Evolutionary conservation across 2,797 vertebrate genomes (phyloP).

Genomic region (Helostoma temminkii): DNA sequence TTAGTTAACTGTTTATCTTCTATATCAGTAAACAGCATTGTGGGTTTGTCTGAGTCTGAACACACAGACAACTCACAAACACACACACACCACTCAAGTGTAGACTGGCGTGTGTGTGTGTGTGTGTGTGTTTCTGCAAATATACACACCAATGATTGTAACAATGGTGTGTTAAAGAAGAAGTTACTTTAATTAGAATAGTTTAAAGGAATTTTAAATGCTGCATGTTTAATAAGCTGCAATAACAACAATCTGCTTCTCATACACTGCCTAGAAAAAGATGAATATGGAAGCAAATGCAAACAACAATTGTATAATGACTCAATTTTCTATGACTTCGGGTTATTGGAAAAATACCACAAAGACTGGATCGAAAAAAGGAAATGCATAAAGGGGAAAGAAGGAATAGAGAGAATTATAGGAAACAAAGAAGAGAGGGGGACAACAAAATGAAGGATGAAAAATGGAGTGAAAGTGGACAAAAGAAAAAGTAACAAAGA

Average conservation of each 20-base stretch:
- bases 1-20: slow-evolving; percentile 76
- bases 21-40: slow-evolving; percentile 55
- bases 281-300: slow-evolving; percentile 1
- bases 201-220: slow-evolving; percentile 1
- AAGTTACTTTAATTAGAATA: slow-evolving; percentile 26
- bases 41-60: slow-evolving; percentile 12
- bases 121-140: slow-evolving; percentile 17
- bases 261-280: background rate
- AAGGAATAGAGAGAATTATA: too few relatives aligned
- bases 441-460: background rate
- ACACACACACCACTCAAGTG: slow-evolving; percentile 3
- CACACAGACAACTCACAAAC: slow-evolving; percentile 7
- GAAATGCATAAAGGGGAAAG: too few relatives aligned
- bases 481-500: background rate
- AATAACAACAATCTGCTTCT: background rate
- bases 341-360: background rate
- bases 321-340: background rate
- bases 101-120: too few relatives aligned
- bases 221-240: slow-evolving; percentile 11
- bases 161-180: slow-evolving; percentile 15
- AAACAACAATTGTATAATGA: background rate
- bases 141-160: slow-evolving; percentile 8
- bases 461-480: background rate
- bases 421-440: background rate
- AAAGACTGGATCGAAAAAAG: background rate